Evolutionary conservation across 2,113 vertebrate genomes (phyloP).

Genomic region (Pavo muticus): DNA sequence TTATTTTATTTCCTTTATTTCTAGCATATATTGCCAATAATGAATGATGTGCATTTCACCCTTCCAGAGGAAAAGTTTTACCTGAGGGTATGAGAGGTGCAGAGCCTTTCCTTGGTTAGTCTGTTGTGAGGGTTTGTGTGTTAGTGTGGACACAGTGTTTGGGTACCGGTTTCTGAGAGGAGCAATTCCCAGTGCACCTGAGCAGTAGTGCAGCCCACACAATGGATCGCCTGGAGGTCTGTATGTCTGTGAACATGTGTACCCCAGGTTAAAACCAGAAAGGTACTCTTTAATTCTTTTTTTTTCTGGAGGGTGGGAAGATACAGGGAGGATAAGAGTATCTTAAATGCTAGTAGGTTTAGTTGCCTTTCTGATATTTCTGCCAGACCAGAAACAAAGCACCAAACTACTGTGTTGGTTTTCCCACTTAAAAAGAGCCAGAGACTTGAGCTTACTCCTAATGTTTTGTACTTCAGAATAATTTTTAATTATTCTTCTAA

Average conservation of each 20-base stretch:
- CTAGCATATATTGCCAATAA: neutral
- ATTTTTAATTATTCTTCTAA: neutral
- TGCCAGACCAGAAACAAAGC: neutral
- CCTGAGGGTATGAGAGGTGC: neutral
- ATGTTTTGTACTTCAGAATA: neutral
- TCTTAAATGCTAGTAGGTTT: neutral
- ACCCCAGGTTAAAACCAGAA: neutral
- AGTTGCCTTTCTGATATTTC: neutral
- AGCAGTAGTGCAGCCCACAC: neutral
- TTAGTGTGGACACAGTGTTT: neutral
- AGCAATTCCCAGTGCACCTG: neutral
- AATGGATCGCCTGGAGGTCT: neutral
- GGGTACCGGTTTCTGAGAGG: neutral
- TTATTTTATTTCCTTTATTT: neutral
- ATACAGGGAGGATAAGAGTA: neutral
- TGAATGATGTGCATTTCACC: neutral
- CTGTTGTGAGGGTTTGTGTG: neutral
- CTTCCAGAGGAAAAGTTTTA: neutral
- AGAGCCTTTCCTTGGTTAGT: neutral
- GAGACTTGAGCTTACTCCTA: neutral
- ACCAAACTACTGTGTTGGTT: neutral
- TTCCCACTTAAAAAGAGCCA: neutral
- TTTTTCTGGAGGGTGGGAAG: neutral
- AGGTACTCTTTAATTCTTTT: neutral
- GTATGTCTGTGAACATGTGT: neutral